phyloP scores from a whole-genome alignment of 2,888 invertebrate genomes.

The Ectropis crepuscularia region DNA sequence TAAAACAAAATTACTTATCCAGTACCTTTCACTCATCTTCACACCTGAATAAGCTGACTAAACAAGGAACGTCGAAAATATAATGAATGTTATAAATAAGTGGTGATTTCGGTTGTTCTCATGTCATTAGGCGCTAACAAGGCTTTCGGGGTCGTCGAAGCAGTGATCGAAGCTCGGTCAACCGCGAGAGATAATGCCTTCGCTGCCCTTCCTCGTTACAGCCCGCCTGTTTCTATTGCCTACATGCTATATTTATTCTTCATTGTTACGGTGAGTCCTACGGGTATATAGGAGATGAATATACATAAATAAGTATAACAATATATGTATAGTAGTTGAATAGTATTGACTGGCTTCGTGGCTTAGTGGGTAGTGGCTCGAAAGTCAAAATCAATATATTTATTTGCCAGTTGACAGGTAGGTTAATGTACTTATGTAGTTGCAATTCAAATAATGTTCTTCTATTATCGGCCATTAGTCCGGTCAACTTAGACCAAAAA shows the following conservation, averaged over 20 bases:
- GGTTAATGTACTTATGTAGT: no score
- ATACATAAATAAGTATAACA: no score
- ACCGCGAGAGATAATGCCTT: constrained; percentile 77
- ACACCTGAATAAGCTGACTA: constrained; percentile 45
- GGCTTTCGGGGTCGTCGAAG: constrained; percentile 73
- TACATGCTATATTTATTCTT: constrained; percentile 20
- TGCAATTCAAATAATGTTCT: no score
- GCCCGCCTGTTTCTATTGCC: constrained; percentile 36
- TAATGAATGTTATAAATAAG: constrained; percentile 68
- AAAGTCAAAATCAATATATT: no score
- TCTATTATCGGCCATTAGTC: no score
- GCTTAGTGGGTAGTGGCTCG: no score
- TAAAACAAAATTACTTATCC: constrained; percentile 7
- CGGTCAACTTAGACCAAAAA: no score
- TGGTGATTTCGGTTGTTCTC: constrained; percentile 67
- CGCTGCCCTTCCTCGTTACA: constrained; percentile 52
- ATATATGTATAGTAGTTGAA: no score
- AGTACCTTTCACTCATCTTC: constrained; percentile 29
- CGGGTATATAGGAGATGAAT: constrained; percentile 4
- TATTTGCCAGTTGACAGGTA: no score
- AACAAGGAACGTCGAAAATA: constrained; percentile 49
- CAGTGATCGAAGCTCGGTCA: constrained; percentile 80
- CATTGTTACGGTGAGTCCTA: constrained; percentile 24
- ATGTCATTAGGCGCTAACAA: constrained; percentile 79
- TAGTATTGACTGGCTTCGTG: no score